A percentile compares a stretch with the other conserved stretches of the same genome.
phyloP scores from a whole-genome alignment of 2,797 vertebrate species.

The Urophycis tenuis region DNA sequence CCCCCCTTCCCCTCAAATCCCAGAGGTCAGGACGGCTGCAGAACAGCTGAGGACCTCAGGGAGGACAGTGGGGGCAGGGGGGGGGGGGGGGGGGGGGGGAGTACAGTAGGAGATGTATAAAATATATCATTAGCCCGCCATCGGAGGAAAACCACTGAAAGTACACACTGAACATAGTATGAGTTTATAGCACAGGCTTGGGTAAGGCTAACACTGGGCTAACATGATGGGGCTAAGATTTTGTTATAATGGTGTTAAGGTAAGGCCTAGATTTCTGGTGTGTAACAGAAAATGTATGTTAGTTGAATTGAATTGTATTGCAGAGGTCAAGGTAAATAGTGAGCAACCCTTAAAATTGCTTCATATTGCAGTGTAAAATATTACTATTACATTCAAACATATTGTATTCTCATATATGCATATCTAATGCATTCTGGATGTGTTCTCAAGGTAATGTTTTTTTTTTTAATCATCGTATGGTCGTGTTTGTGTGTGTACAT shows the following conservation, averaged over 20 bases:
- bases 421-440: no score
- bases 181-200: not conserved
- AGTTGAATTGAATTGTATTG: not conserved
- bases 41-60: slow-evolving; percentile 63
- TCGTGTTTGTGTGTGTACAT: not conserved
- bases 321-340: no score
- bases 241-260: not conserved
- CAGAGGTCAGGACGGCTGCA: slow-evolving; percentile 60
- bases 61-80: slow-evolving; percentile 14
- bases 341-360: no score
- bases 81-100: slow-evolving; percentile 38
- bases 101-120: slow-evolving; percentile 5
- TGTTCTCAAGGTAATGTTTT: no score
- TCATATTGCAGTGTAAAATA: not conserved
- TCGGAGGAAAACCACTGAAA: not conserved
- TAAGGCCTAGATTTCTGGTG: not conserved
- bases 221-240: not conserved
- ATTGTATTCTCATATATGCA: no score
- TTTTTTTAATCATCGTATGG: no score
- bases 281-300: not conserved
- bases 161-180: not conserved
- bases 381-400: not conserved
- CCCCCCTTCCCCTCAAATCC: slow-evolving; percentile 48
- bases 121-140: slow-evolving; percentile 1
- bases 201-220: not conserved